phyloP scores from a whole-genome alignment of 2,888 invertebrate genomes.

The Monoplex corrugatus region DNA sequence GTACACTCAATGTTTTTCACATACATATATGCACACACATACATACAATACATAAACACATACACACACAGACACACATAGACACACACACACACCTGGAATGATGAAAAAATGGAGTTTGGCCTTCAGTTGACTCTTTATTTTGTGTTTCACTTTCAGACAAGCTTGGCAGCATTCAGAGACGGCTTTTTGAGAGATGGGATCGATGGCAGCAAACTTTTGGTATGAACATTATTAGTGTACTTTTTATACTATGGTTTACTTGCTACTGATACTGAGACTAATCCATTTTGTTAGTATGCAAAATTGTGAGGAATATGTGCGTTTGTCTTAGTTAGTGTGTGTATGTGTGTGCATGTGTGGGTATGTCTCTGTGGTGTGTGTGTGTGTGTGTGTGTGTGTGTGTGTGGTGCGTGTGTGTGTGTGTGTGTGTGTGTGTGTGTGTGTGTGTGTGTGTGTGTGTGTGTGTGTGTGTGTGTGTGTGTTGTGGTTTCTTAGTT shows the following conservation, averaged over 20 bases:
- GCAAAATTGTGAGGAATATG: too few relatives aligned
- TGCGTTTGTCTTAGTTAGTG: too few relatives aligned
- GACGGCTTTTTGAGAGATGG: constrained; percentile 26
- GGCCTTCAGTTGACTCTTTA: too few relatives aligned
- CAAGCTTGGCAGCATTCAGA: constrained; percentile 29
- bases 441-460: not conserved
- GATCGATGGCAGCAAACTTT: constrained; percentile 41
- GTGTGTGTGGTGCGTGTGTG: too few relatives aligned
- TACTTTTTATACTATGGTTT: not conserved
- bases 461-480: not conserved
- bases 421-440: not conserved
- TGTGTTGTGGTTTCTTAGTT: not conserved
- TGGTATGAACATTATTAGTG: constrained; percentile 10
- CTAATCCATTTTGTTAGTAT: too few relatives aligned
- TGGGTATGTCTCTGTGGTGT: too few relatives aligned
- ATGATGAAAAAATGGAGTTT: not conserved
- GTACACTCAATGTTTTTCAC: too few relatives aligned
- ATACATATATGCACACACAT: not conserved
- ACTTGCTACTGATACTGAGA: too few relatives aligned
- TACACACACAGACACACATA: not conserved
- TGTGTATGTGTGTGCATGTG: too few relatives aligned
- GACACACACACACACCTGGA: not conserved
- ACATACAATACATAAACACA: not conserved
- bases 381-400: too few relatives aligned
- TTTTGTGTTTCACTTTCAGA: constrained; percentile 25